phyloP scores from a whole-genome alignment of 2,797 vertebrate species.

The Carduelis carduelis region DNA sequence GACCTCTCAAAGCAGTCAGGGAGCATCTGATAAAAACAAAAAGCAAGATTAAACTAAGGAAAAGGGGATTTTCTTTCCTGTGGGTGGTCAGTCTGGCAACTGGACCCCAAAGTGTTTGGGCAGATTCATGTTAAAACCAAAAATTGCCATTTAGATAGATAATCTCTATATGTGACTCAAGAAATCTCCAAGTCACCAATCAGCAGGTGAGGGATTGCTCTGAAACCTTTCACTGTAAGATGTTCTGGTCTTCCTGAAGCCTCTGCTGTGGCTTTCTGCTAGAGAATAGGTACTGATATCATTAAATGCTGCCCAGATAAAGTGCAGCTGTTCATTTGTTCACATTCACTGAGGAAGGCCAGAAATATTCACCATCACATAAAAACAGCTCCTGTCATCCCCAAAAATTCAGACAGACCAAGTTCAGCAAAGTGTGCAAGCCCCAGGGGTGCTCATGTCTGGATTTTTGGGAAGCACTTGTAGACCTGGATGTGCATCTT shows the following conservation, averaged over 20 bases:
- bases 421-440: background rate
- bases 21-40: background rate
- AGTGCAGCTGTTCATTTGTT: background rate
- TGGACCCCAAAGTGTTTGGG: background rate
- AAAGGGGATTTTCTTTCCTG: rapidly evolving
- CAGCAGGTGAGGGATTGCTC: background rate
- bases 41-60: background rate
- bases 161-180: background rate
- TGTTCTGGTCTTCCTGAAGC: background rate
- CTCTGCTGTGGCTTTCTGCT: rapidly evolving
- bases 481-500: background rate
- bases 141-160: rapidly evolving
- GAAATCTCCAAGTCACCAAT: background rate
- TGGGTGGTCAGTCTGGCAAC: background rate
- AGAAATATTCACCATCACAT: background rate
- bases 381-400: background rate
- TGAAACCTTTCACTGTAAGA: background rate
- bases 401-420: background rate
- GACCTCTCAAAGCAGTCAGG: background rate
- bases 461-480: background rate
- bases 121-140: rapidly evolving
- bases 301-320: background rate
- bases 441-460: background rate
- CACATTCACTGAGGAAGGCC: background rate
- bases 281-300: background rate